Base-by-base conservation (phyloP, 1,140 invertebrate genomes). In the Oppia nitens region DNA sequence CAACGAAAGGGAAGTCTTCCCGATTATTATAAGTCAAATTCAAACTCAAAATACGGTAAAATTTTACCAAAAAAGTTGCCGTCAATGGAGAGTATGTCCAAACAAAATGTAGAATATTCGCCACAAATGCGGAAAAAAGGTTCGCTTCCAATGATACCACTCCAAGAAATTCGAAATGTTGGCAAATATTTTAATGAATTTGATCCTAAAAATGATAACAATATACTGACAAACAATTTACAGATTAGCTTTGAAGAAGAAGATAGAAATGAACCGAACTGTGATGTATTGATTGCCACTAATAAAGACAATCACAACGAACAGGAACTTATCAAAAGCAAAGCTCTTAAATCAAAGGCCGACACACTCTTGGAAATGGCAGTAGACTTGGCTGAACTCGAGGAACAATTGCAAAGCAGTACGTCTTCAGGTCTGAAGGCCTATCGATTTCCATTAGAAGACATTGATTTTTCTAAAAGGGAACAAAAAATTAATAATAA, bases 91-190 rank as follows among this genome's bases (percentile, higher is more conserved):
- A 52, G 28, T 59, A 17, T 60, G 12, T 28, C 23, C 9, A 55
- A 49, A 28, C 21, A 55, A 48, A 28, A 21, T 47, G 59, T 32
- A n/a, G 47, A 55, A 9, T 40, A 11, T 50, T 25, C 20, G n/a
- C n/a, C 49, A 9, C 4, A 50, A 50, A 6, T 20, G 24, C 6
- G 49, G n/a, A 50, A 20, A 4, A 20, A 20, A 20, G 20, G 20
- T 11, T 20, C 24, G n/a, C 49, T 20, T 21, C 49, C n/a, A 50
- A 21, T 25, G 24, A 50, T 50, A 11, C 49, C 66, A 1, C 32
- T 65, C 29, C 63, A 66, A 21, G 66, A 69, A 54, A 55, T 70
- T 57, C 59, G 68, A 49, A 71, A 70, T 51, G 68, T 72, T 14
- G 66, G 60, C 26, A 55, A 65, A 45, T 59, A 65, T 11, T 28